Evolutionary conservation across 1,140 invertebrate species (phyloP).

Genomic region (Pogonomyrmex californicus): DNA sequence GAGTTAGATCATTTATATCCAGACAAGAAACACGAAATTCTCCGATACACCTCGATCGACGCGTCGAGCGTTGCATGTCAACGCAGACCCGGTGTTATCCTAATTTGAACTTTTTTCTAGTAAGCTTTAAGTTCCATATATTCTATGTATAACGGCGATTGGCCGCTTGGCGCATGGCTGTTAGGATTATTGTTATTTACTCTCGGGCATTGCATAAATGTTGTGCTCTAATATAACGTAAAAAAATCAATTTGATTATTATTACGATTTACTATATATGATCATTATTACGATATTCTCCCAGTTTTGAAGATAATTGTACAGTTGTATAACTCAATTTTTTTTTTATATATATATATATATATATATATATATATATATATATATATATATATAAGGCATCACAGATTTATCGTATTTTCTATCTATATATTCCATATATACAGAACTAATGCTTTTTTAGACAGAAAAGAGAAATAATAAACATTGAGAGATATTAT

Average conservation of each 20-base stretch:
- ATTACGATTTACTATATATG: too few species aligned
- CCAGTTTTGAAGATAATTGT: slow-evolving; percentile 43
- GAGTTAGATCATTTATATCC: slow-evolving; percentile 19
- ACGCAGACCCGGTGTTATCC: slow-evolving; percentile 44
- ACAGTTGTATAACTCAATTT: slow-evolving; percentile 41
- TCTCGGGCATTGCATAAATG: slow-evolving; percentile 65
- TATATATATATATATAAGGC: slow-evolving; percentile 38
- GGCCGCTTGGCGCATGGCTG: slow-evolving; percentile 49
- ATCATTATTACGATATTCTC: slow-evolving; percentile 34
- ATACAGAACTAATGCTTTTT: neutral
- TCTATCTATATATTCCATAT: slow-evolving; percentile 21
- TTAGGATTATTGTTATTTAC: slow-evolving; percentile 72
- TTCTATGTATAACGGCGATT: slow-evolving; percentile 58
- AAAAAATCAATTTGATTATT: slow-evolving; percentile 61
- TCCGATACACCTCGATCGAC: slow-evolving; percentile 44
- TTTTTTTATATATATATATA: neutral
- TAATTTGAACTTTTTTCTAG: slow-evolving; percentile 63
- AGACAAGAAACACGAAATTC: slow-evolving; percentile 32
- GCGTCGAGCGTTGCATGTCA: slow-evolving; percentile 31
- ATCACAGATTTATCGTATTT: slow-evolving; percentile 55
- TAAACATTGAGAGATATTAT: slow-evolving; percentile 4
- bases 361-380: neutral
- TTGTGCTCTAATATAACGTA: slow-evolving; percentile 57
- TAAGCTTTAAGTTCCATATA: slow-evolving; percentile 68
- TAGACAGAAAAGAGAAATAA: neutral